Evolutionary conservation across 1,140 invertebrate genomes (phyloP).

Genomic region (Cydia fagiglandana): DNA sequence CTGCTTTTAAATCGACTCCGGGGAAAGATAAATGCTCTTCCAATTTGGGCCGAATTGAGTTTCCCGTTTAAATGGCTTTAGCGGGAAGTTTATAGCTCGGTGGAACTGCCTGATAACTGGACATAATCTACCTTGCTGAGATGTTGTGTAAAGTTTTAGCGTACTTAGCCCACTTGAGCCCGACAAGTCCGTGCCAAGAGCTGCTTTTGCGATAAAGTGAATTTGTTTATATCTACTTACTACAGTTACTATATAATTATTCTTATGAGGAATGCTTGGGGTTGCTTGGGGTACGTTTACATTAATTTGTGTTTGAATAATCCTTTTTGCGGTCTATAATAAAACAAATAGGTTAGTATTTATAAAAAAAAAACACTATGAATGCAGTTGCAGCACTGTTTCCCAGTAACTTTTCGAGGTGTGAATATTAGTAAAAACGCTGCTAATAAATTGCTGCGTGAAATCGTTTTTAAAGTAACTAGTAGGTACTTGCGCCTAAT

Average conservation of each 20-base stretch:
- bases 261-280: background rate
- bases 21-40: slow-evolving; percentile 72
- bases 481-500: too few relatives aligned
- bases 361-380: too few relatives aligned
- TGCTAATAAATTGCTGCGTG: too few relatives aligned
- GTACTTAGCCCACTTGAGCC: slow-evolving; percentile 14
- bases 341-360: too few relatives aligned
- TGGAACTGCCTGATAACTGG: slow-evolving; percentile 67
- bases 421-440: too few relatives aligned
- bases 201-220: slow-evolving; percentile 26
- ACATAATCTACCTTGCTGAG: slow-evolving; percentile 39
- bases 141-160: slow-evolving; percentile 23
- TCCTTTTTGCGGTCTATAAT: too few relatives aligned
- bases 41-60: slow-evolving; percentile 69
- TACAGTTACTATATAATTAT: background rate
- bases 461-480: too few relatives aligned
- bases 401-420: too few relatives aligned
- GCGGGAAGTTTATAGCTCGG: slow-evolving; percentile 59
- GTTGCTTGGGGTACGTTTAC: background rate
- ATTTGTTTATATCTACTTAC: background rate
- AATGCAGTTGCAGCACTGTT: too few relatives aligned
- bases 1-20: slow-evolving; percentile 77
- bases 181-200: background rate
- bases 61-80: slow-evolving; percentile 67
- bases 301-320: background rate